Conservation (phyloP, 2,888 invertebrate genomes). For the Tribolium freemani region DNA sequence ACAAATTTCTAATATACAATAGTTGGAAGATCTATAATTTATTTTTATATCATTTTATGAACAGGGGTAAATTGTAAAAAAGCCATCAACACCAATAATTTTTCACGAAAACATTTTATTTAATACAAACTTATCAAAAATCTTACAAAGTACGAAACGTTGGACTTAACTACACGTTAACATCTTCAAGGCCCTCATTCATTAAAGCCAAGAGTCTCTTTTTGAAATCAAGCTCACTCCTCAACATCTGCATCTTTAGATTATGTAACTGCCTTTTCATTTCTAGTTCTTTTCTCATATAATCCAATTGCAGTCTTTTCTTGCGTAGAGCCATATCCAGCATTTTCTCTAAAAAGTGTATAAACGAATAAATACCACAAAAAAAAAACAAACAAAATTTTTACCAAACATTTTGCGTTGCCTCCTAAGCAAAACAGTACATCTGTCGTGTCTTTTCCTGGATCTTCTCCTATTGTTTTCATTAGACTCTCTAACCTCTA, state of each 20-base stretch:
- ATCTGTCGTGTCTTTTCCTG: neutral
- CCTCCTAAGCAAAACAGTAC: neutral
- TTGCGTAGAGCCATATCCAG: neutral
- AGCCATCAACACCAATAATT: too few species aligned
- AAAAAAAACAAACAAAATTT: constrained; percentile 60
- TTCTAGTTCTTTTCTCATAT: neutral
- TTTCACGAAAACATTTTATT: too few species aligned
- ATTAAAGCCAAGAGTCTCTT: neutral
- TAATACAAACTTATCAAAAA: too few species aligned
- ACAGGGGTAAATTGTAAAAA: too few species aligned
- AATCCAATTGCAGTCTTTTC: neutral
- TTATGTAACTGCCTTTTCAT: neutral
- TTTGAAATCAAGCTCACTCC: neutral
- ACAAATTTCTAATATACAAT: too few species aligned
- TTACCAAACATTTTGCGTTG: constrained; percentile 72
- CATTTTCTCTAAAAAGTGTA: neutral
- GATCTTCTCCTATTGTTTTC: too few species aligned
- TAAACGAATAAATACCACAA: neutral
- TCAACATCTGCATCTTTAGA: neutral
- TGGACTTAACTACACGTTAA: too few species aligned
- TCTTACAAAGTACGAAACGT: too few species aligned
- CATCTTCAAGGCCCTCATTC: too few species aligned
- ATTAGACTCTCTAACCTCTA: neutral
- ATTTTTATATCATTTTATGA: too few species aligned
- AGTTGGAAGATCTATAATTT: too few species aligned